phyloP scores from a whole-genome alignment of 2,797 vertebrate genomes.

The Parotocinclus haroldoi region DNA sequence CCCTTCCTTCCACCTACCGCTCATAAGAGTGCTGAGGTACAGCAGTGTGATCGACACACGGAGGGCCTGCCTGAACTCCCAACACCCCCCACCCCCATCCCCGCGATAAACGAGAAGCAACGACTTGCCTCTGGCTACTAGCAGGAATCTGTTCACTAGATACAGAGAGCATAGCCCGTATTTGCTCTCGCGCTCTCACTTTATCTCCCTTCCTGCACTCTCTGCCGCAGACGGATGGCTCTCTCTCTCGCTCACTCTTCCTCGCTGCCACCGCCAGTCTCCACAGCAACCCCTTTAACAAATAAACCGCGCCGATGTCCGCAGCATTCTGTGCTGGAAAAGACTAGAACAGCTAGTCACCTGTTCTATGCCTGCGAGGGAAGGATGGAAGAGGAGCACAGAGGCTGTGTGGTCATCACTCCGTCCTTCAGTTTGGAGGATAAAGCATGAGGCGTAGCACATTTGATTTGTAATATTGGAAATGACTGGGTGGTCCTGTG shows the following conservation, averaged over 20 bases:
- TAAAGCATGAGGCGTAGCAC: too few relatives aligned
- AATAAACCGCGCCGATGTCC: slow-evolving; percentile 82
- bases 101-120: slow-evolving; percentile 18
- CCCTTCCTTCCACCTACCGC: slow-evolving; percentile 59
- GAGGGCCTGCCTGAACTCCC: slow-evolving; percentile 41
- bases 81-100: slow-evolving; percentile 9
- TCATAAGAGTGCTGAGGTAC: slow-evolving; percentile 65
- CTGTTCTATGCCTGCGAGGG: slow-evolving; percentile 49
- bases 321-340: slow-evolving; percentile 63
- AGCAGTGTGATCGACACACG: slow-evolving; percentile 42
- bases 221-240: slow-evolving; percentile 48
- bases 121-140: slow-evolving; percentile 49
- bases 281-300: slow-evolving; percentile 93
- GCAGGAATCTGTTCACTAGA: slow-evolving; percentile 54
- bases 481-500: too few relatives aligned
- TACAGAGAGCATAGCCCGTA: slow-evolving; percentile 56
- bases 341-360: slow-evolving; percentile 68
- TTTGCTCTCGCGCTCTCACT: slow-evolving; percentile 54
- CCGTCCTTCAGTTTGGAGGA: too few relatives aligned
- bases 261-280: slow-evolving; percentile 69
- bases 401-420: neutral
- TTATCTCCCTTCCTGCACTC: slow-evolving; percentile 39
- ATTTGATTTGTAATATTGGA: too few relatives aligned
- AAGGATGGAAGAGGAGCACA: neutral
- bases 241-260: slow-evolving; percentile 55